Evolutionary conservation across 2,888 invertebrate species (phyloP), one percentile per base, ranked within the genome.

Genomic region (Macrophya alboannulata): DNA sequence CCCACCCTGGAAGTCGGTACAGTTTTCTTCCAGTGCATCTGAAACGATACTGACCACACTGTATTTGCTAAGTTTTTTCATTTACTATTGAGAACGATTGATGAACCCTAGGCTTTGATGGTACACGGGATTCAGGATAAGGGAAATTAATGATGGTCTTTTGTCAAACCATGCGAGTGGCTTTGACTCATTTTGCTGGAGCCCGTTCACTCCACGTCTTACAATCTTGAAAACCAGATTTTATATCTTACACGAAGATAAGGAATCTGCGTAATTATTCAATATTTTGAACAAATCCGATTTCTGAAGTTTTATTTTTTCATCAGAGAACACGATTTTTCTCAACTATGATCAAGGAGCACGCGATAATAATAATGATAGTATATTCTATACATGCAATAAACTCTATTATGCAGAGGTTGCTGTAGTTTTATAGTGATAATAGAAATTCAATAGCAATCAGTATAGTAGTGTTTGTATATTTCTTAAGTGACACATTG

Each of bases 1-100:
- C 92, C 96, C 96, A 84, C 97, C 97, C 94, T 97, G 97, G 95
- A 97, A 97, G 94, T 97, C 97, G 88, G 96, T 96, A 93, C 97
- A 97, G 94, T 97, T 96, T 93, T 97, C 97, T 92, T 97, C 96
- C 90, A 96, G 94, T 89, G 95, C 95, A 89, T 94, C 96, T 96
- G 94, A 45, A 94, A 94, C 79, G 87, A 87, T 79, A 87, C 81
- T 51, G 81, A 84, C 45, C 21, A 48, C 45, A 51, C 62, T 86
- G 71, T 51, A 84, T 65, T 81, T 21, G 62, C 62, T 40, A 43
- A 21, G 55, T 55, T 55, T 81, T 40, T 31, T 8, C 43, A 12
- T 43, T 74, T 17, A 31, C 71, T 62, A 37, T 68, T 68, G 65
- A 8, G 4, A 74, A 9, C 15, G 45, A 45, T 45, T 10, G 45